Conservation (phyloP, 2,113 vertebrate genomes). For the Zapus hudsonius region DNA sequence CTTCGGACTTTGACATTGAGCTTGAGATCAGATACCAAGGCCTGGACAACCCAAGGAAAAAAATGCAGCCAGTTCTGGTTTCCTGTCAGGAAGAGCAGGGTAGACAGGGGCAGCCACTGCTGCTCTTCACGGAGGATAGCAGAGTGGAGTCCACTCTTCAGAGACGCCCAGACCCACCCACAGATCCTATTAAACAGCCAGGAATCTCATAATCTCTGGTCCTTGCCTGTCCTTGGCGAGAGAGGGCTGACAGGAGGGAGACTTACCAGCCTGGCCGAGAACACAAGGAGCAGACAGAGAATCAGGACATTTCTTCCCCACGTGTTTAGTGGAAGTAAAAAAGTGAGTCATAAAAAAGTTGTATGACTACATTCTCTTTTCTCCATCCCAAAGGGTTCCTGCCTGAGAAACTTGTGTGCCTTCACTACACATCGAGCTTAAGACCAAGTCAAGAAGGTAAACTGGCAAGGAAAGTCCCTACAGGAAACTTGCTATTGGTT, state of each 20-base stretch:
- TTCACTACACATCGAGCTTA: background rate
- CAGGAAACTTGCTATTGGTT: background rate
- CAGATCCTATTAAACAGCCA: background rate
- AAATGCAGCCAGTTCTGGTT: background rate
- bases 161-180: background rate
- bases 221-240: background rate
- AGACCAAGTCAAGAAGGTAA: background rate
- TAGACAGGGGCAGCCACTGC: background rate
- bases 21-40: background rate
- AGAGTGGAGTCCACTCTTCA: background rate
- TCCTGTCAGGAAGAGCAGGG: background rate
- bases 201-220: background rate
- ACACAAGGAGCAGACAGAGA: background rate
- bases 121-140: background rate
- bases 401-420: background rate
- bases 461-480: slow-evolving; percentile 38
- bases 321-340: slow-evolving; percentile 11
- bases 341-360: slow-evolving; percentile 41
- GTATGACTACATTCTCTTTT: background rate
- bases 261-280: background rate
- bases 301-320: background rate
- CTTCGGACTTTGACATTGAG: background rate
- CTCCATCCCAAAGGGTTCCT: background rate
- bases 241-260: background rate
- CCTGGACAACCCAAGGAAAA: background rate